These are phyloP conservation scores for Crotophaga sulcirostris DNA, from an alignment of 2,113 vertebrate species.

Conservation along the genomic window DNA sequence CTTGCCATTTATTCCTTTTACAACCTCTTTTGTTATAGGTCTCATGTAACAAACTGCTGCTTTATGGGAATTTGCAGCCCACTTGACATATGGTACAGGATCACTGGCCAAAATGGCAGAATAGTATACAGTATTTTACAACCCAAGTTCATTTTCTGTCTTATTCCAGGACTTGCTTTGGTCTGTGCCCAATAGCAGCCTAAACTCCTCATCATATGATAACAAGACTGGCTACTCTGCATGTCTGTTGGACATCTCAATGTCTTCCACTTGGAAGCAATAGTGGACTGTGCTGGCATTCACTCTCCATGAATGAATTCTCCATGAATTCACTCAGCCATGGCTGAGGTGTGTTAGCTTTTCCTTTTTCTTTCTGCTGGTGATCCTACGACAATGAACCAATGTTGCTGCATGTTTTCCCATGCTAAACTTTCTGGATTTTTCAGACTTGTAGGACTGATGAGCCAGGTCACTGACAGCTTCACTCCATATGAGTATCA, in stretches of 20 bases:
- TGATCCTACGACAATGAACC: background rate
- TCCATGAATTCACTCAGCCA: background rate
- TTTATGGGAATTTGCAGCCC: constrained; percentile 67
- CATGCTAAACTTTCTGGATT: background rate
- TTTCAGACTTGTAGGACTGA: background rate
- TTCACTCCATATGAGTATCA: background rate
- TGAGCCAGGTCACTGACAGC: background rate
- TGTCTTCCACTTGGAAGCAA: background rate
- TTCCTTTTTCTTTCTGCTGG: background rate
- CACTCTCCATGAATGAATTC: background rate
- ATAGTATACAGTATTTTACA: constrained; percentile 10
- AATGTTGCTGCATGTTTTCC: background rate
- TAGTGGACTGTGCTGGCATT: background rate
- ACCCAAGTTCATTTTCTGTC: constrained; percentile 37
- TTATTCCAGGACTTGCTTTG: constrained; percentile 46
- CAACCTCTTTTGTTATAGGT: constrained; percentile 53
- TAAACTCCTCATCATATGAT: background rate
- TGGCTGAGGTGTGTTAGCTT: background rate
- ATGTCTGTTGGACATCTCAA: background rate
- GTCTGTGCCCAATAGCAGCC: background rate
- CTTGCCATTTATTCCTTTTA: constrained; percentile 66
- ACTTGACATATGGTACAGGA: constrained; percentile 66
- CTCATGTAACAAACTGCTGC: constrained; percentile 50
- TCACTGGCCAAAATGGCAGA: constrained; percentile 62
- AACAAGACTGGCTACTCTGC: background rate